A percentile compares a stretch with the other conserved stretches of the same genome.
Conservation (phyloP, 2,888 invertebrate genomes). For the Parasteatoda lunata region DNA sequence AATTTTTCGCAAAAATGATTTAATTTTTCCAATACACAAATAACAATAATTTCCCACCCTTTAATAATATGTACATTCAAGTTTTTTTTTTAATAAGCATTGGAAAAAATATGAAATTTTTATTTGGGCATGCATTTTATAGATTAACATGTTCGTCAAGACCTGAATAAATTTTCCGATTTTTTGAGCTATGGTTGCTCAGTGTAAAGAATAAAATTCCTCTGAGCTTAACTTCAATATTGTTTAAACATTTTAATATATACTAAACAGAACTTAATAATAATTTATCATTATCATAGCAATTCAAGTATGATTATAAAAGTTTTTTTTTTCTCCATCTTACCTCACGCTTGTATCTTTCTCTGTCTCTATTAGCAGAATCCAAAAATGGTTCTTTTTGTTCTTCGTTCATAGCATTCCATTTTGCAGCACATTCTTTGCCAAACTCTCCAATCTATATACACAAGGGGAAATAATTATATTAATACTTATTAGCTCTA, state of each 20-base stretch:
- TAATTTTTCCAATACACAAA: no score
- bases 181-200: no score
- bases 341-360: slow-evolving; percentile 74
- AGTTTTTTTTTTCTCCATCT: background rate
- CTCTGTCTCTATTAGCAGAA: slow-evolving; percentile 73
- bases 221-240: no score
- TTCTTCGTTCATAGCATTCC: slow-evolving; percentile 72
- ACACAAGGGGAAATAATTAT: background rate
- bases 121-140: no score
- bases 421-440: slow-evolving; percentile 74
- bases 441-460: slow-evolving; percentile 75
- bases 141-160: no score
- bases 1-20: no score
- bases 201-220: no score
- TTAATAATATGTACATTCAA: no score
- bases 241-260: background rate
- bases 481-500: background rate
- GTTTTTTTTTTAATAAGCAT: no score
- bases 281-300: background rate
- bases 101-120: no score
- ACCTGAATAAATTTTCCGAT: no score
- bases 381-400: slow-evolving; percentile 73
- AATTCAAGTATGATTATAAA: background rate
- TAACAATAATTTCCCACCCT: no score
- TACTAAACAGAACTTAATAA: background rate